Evolutionary conservation across 1,140 invertebrate genomes (phyloP), one percentile per base, ranked within the genome.

Genomic region (Monomorium pharaonis): DNA sequence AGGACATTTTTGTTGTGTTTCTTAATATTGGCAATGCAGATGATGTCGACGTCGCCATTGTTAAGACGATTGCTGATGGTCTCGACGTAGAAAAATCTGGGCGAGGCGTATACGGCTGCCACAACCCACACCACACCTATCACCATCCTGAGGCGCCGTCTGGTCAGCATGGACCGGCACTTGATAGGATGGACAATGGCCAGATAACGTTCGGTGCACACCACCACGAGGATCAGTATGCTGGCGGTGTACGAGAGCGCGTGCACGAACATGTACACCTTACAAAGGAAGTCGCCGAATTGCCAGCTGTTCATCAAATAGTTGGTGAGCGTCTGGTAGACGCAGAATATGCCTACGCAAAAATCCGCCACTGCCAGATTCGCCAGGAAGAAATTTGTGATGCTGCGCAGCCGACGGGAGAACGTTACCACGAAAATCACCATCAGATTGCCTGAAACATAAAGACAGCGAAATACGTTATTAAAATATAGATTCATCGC

Each of bases 341-440:
- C 97, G 92, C 98, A 98, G 93, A 98, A 98, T 51, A 98, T 95
- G 16, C 97, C 97, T 0, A 98, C 98, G 88, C 97, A 98, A 49
- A 98, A 96, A 93, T 98, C 98, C 10, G 98, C 97, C 12, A 98
- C 96, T 0, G 98, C 97, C 62, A 98, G 94, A 93, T 98, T 98
- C 3, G 97, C 97, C 84, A 98, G 93, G 92, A 98, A 98, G 93
- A 98, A 98, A 91, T 98, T 98, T 6, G 98, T 98, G 58, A 97
- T 97, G 49, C 97, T 98, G 44, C 97, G 96, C 88, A 98, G 96
- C 44, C 97, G 96, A 72, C 97, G 95, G 60, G 98, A 98, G 24
- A 98, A 93, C 3, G 97, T 97, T 69, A 98, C 97, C 75, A 98
- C 98, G 27, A 98, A 92, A 78, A 98, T 98, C 49, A 98, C 98